Base-by-base conservation (phyloP, 2,113 vertebrate genomes). In the Leptosomus discolor region DNA sequence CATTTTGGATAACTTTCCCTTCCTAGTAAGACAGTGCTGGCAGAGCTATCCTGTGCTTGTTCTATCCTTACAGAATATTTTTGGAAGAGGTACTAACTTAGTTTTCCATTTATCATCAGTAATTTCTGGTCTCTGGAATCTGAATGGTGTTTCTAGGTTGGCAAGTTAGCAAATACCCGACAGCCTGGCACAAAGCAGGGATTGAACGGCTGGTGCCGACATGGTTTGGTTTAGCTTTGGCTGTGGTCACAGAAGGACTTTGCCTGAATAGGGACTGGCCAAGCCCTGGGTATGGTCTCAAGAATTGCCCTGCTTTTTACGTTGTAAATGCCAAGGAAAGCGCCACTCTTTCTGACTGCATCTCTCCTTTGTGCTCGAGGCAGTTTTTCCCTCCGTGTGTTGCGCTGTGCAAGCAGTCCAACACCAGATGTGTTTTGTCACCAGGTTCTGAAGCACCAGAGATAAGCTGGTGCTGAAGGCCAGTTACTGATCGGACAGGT, bases 331-430 rank as follows among this genome's bases (percentile, higher is more conserved):
- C 24, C 27, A 27, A 73, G 36, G 23, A 45, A 56, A 88, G 11
- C 3, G 2, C 41, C 1, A 0, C 13, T 54, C 12, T 80, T 91
- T 74, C 50, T 91, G n/a, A 20, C 39, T 77, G 5, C 45, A 21
- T 8, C 21, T 94, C 63, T 56, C 9, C 43, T 65, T 50, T 19
- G 9, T 36, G 26, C 53, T 86, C 1, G 0, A 22, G 86, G 73
- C 23, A 48, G 5, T 24, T 67, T 85, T 84, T 32, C 51, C 26
- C 39, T 54, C 70, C 0, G 0, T n/a, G 10, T 19, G 6, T 30
- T 86, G 45, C 27, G 12, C 46, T 24, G 24, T 53, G 61, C 53
- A 50, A 9, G 22, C 14, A 53, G 5, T 39, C 37, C 39, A 60
- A 37, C 3, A 1, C 11, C 30, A 34, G 39, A 7, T 29, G 15